Conservation (phyloP, 2,113 vertebrate species). For the Cheirogaleus medius region DNA sequence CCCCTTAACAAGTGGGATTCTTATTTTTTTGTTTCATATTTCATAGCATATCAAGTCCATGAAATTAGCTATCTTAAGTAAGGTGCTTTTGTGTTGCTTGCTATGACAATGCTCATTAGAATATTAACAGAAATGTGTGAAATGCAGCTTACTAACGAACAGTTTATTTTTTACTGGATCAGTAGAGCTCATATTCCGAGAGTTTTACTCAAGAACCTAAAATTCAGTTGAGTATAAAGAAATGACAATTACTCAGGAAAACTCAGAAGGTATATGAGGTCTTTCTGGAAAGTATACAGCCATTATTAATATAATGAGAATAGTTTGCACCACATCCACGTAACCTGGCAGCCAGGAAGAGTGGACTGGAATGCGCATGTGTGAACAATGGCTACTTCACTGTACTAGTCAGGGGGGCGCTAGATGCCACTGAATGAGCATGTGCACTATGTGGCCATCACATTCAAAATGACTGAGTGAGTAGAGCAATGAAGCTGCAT, state of each 20-base stretch:
- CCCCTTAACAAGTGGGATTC: neutral
- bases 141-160: neutral
- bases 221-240: neutral
- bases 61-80: neutral
- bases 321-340: no score
- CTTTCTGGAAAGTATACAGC: no score
- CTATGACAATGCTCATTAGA: neutral
- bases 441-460: no score
- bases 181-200: neutral
- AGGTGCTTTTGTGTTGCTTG: neutral
- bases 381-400: no score
- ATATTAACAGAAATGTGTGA: neutral
- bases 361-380: no score
- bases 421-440: no score
- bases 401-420: no score
- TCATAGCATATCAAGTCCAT: neutral
- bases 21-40: neutral
- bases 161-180: neutral
- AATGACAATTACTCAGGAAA: neutral
- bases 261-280: neutral
- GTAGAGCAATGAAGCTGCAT: no score
- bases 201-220: neutral
- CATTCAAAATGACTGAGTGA: no score
- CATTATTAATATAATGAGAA: no score
- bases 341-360: no score